Evolutionary conservation across 2,888 invertebrate species (phyloP).

Genomic region (Ischnus inquisitorius): DNA sequence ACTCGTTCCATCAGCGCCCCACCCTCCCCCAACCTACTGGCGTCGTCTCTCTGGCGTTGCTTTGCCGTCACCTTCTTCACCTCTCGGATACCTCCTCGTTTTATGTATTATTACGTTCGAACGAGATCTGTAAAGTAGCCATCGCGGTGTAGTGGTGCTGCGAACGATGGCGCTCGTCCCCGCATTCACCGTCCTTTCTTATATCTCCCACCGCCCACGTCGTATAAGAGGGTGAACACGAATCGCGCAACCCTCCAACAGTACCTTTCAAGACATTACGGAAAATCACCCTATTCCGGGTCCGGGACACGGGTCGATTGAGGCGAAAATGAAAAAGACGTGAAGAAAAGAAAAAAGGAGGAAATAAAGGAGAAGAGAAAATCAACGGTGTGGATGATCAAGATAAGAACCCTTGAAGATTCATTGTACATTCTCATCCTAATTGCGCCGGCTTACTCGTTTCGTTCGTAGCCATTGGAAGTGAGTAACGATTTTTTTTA

Average conservation of each 20-base stretch:
- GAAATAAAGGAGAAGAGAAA: not conserved
- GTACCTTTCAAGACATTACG: constrained; percentile 50
- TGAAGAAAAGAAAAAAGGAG: not conserved
- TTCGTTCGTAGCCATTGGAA: not conserved
- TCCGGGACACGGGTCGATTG: not conserved
- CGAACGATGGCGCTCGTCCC: constrained; percentile 36
- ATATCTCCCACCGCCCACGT: constrained; percentile 27
- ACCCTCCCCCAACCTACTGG: not conserved
- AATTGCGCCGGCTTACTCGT: constrained; percentile 5
- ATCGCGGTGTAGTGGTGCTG: constrained; percentile 5
- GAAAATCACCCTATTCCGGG: constrained; percentile 64
- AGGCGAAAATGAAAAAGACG: not conserved
- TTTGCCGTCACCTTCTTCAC: constrained; percentile 12
- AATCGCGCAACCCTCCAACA: constrained; percentile 34
- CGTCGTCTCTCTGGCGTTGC: constrained; percentile 17
- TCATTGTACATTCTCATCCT: constrained; percentile 4
- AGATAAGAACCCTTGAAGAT: constrained; percentile 45
- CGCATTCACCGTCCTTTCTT: constrained; percentile 41
- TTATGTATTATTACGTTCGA: constrained; percentile 58
- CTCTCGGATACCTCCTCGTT: constrained; percentile 9
- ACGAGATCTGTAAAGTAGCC: constrained; percentile 51
- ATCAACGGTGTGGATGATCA: constrained; percentile 24
- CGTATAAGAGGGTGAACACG: constrained; percentile 45
- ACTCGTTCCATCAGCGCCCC: constrained; percentile 1
- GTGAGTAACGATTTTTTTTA: too few species aligned